These are phyloP conservation scores for Harpalus rubripes DNA, from an alignment of 2,888 invertebrate genomes.

Conservation along the genomic window DNA sequence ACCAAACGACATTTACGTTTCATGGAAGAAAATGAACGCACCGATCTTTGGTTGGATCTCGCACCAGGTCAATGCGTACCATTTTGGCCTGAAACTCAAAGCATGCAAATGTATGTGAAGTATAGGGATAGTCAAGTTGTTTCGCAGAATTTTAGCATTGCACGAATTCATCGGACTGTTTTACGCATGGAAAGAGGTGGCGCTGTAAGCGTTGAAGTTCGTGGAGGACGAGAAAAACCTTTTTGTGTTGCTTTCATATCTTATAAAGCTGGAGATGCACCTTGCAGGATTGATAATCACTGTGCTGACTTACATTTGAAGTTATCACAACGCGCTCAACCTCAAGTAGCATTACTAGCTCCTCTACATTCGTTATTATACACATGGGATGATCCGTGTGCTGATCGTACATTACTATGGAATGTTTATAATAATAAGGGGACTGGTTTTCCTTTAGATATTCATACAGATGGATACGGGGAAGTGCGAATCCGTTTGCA, in stretches of 20 bases:
- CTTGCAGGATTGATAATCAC: conserved; percentile 90
- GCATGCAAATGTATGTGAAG: conserved; percentile 90
- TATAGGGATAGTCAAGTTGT: conserved; percentile 86
- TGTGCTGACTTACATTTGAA: conserved; percentile 90
- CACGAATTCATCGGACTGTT: conserved; percentile 85
- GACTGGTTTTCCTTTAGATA: conserved; percentile 86
- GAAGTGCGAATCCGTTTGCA: conserved; percentile 87
- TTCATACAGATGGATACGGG: conserved; percentile 84
- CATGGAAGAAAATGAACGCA: conserved; percentile 92
- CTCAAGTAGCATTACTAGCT: conserved; percentile 86
- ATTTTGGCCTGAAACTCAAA: conserved; percentile 91
- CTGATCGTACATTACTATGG: conserved; percentile 87
- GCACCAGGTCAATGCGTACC: conserved; percentile 84
- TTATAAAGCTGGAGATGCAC: conserved; percentile 88
- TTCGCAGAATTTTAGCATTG: conserved; percentile 88
- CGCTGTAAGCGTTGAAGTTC: conserved; percentile 85
- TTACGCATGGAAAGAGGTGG: conserved; percentile 91
- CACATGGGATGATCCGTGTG: conserved; percentile 92
- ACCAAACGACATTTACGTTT: conserved; percentile 81
- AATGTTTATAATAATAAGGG: conserved; percentile 90
- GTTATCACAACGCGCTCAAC: conserved; percentile 83
- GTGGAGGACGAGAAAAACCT: conserved; percentile 86
- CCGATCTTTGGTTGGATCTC: conserved; percentile 90
- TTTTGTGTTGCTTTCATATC: conserved; percentile 87
- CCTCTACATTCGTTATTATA: conserved; percentile 88